phyloP scores from a whole-genome alignment of 2,113 vertebrate species.

The Eclectus roratus region DNA sequence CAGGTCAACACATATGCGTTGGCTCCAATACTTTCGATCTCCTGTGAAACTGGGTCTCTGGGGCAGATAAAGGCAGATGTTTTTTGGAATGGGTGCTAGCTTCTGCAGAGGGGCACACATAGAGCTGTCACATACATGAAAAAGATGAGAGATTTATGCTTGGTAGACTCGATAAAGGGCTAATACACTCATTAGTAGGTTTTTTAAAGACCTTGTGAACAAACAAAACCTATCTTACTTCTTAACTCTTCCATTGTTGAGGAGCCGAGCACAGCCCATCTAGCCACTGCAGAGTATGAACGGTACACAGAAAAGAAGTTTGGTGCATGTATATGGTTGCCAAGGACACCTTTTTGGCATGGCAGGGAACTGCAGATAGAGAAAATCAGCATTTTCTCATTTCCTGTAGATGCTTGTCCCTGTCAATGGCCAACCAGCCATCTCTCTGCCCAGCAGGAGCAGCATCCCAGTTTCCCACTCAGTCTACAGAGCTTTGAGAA shows the following conservation, averaged over 20 bases:
- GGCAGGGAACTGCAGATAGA: background rate
- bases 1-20: rapidly evolving
- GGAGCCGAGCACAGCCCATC: background rate
- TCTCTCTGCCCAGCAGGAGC: background rate
- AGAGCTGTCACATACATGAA: background rate
- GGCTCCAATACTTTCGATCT: background rate
- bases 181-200: rapidly evolving
- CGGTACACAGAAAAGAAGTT: background rate
- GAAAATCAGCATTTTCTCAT: background rate
- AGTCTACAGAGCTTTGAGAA: background rate
- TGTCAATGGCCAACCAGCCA: background rate
- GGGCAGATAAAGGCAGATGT: background rate
- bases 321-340: background rate
- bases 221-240: background rate
- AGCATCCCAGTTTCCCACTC: background rate
- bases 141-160: rapidly evolving
- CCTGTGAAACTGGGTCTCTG: rapidly evolving
- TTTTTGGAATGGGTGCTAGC: background rate
- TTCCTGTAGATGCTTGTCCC: background rate
- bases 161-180: background rate
- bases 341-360: background rate
- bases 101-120: background rate
- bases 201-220: background rate
- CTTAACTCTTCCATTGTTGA: background rate
- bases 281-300: background rate